Conservation (phyloP, 2,888 invertebrate species). For the Pegoplata infirma region DNA sequence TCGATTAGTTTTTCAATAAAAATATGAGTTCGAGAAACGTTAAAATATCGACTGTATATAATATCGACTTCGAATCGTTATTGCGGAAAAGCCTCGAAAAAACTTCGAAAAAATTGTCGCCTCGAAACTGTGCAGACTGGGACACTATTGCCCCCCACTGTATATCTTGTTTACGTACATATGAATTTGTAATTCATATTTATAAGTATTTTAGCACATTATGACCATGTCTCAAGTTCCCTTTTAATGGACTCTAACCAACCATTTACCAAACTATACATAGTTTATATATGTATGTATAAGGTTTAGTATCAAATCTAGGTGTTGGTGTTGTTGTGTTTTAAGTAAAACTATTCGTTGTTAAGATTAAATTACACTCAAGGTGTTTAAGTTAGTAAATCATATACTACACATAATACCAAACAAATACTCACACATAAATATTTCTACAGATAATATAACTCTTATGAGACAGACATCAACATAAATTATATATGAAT, state of each 20-base stretch:
- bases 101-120: no score
- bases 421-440: neutral
- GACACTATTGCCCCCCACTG: no score
- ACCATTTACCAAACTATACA: constrained; percentile 42
- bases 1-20: no score
- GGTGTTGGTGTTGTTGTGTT: neutral
- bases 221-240: constrained; percentile 49
- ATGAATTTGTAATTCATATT: constrained; percentile 58
- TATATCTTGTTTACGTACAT: neutral
- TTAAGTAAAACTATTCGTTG: constrained; percentile 57
- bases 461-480: constrained; percentile 42
- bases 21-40: no score
- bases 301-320: no score
- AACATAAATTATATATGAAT: constrained; percentile 52
- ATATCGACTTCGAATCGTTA: no score
- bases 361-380: constrained; percentile 61
- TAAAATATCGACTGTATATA: no score
- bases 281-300: neutral
- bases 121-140: no score
- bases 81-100: no score
- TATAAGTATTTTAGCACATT: constrained; percentile 62
- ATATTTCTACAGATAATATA: constrained; percentile 42
- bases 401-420: constrained; percentile 35
- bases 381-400: constrained; percentile 61
- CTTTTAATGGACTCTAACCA: constrained; percentile 61